phyloP scores from a whole-genome alignment of 2,888 invertebrate genomes.

The Pseudococcus jackbeardsleyi region DNA sequence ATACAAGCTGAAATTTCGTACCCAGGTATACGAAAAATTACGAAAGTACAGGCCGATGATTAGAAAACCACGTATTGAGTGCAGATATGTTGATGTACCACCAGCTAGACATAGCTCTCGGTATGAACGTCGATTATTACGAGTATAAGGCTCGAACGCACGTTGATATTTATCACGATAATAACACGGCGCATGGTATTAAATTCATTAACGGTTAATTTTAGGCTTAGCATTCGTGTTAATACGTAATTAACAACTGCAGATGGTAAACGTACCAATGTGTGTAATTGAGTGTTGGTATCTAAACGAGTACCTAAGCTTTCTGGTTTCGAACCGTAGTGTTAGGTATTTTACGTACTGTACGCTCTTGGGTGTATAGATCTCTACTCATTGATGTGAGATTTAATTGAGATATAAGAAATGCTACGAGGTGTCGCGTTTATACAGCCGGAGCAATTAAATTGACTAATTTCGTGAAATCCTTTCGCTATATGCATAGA shows the following conservation, averaged over 20 bases:
- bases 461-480: not conserved
- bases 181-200: constrained; percentile 16
- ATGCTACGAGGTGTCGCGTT: not conserved
- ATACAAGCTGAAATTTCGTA: not conserved
- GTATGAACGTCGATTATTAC: not conserved
- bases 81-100: too few relatives aligned
- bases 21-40: not conserved
- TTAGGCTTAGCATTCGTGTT: constrained; percentile 20
- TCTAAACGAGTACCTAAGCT: not conserved
- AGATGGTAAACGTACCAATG: not conserved
- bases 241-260: constrained; percentile 2
- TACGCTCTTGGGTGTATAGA: not conserved
- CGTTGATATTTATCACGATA: constrained; percentile 14
- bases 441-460: not conserved
- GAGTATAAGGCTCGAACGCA: not conserved
- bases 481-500: not conserved
- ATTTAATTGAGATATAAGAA: constrained; percentile 22
- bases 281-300: constrained; percentile 11
- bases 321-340: not conserved
- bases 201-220: constrained; percentile 34
- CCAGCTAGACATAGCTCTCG: not conserved
- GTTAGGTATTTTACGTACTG: too few relatives aligned
- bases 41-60: not conserved
- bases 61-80: not conserved
- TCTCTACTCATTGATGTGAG: not conserved